Conservation (phyloP, 2,797 vertebrate species). For the Telmatherina bonti region DNA sequence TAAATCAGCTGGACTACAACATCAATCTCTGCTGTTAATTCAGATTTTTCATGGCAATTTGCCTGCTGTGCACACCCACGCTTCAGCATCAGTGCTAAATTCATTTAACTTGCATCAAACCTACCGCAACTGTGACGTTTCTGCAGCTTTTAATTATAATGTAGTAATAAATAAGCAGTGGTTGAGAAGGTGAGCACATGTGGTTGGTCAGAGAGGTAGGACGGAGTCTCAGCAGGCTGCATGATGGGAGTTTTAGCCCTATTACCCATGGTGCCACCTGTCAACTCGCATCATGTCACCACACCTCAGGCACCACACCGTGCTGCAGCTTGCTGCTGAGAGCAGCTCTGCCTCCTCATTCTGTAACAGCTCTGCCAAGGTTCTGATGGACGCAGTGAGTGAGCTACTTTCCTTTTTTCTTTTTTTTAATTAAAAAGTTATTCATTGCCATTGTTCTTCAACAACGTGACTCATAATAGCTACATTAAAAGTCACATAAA, state of each 20-base stretch:
- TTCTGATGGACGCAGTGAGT: conserved; percentile 8
- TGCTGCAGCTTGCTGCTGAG: conserved; percentile 69
- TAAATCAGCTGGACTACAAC: conserved; percentile 12
- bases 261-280: conserved; percentile 72
- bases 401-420: not conserved
- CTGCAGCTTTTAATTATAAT: conserved; percentile 29
- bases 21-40: conserved; percentile 25
- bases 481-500: not conserved
- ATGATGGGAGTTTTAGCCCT: conserved; percentile 67
- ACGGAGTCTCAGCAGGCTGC: conserved; percentile 55
- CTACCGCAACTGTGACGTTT: conserved; percentile 24
- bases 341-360: conserved; percentile 44
- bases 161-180: conserved; percentile 8
- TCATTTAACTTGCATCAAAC: conserved; percentile 11
- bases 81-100: conserved; percentile 25
- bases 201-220: conserved; percentile 42
- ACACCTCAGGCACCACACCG: conserved; percentile 72
- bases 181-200: conserved; percentile 18
- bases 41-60: conserved; percentile 38
- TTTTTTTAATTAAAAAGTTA: conserved; percentile 15
- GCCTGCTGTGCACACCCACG: conserved; percentile 18
- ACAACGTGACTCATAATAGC: not conserved
- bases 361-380: conserved; percentile 20
- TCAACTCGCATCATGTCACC: conserved; percentile 74
- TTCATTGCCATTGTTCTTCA: not conserved